Base-by-base conservation (phyloP, 2,797 vertebrate species). In the Lemur catta region DNA sequence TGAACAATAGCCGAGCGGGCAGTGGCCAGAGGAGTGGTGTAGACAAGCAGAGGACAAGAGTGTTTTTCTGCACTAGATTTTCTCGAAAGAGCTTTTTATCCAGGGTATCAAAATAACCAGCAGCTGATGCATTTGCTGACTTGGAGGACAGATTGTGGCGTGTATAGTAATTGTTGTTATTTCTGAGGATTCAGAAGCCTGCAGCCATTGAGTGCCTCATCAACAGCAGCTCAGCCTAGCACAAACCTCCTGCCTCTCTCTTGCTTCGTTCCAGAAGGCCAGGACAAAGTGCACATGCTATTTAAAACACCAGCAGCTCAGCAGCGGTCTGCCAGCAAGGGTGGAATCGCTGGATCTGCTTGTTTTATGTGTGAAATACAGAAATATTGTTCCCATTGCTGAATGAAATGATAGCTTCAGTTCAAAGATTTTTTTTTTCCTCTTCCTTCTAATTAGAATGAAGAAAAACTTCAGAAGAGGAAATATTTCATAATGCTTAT, bases 21-120 rank as follows among this genome's bases (percentile, higher is more conserved):
- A 78, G 72, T 0, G 4, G 71, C 84, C 87, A 14, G 81, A 96
- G 74, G 92, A 95, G 80, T 48, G 94, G 94, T 94, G 41, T 78
- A 35, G 81, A 89, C 76, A 74, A 88, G 93, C 63, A 52, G 74
- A 95, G 85, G 91, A 79, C 85, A 67, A 95, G 91, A 90, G 86
- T 88, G 86, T 95, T 97, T 94, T 95, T 67, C 94, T 96, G 93
- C 26, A 84, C 91, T 93, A 75, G 92, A 96, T 97, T 97, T 97
- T 97, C 98, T 97, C 90, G 88, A 97, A 97, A 97, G 97, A 97
- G 96, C 96, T 95, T 97, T 97, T 97, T 96, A 95, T 92, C 96
- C 94, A 94, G 72, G 61, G 86, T 96, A 97, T 97, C 97, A 97
- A 97, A 98, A 98, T 98, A 98, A 97, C 97, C 92, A 95, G 91